phyloP scores from a whole-genome alignment of 2,113 vertebrate species.

The Corydoras sp. region DNA sequence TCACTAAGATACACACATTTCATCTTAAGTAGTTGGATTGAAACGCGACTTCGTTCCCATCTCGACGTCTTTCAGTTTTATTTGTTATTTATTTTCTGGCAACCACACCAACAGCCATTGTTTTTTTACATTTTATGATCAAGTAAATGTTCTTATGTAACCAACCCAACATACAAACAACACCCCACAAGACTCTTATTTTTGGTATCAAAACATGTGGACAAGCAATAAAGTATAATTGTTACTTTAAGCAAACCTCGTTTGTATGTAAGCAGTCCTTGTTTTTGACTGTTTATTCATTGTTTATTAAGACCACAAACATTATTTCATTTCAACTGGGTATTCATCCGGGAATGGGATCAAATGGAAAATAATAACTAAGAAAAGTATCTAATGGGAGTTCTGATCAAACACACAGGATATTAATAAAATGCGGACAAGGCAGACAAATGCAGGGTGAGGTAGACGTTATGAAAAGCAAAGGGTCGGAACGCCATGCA shows the following conservation, averaged over 20 bases:
- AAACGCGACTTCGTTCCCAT: conserved; percentile 36
- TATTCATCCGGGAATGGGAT: too few relatives aligned
- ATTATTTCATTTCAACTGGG: too few relatives aligned
- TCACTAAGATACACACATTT: conserved; percentile 31
- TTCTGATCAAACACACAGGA: too few relatives aligned
- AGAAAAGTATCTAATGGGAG: not conserved
- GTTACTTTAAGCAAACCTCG: too few relatives aligned
- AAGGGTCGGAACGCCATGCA: too few relatives aligned
- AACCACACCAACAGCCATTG: not conserved
- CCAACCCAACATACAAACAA: not conserved
- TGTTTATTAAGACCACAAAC: too few relatives aligned
- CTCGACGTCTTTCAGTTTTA: not conserved
- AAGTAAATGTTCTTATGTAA: conserved; percentile 9
- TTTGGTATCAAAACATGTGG: conserved; percentile 7
- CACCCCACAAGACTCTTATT: not conserved
- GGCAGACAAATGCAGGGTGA: not conserved
- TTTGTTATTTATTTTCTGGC: conserved; percentile 10
- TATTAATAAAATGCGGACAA: not conserved
- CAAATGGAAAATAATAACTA: too few relatives aligned
- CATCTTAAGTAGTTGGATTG: conserved; percentile 68
- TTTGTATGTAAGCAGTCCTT: too few relatives aligned
- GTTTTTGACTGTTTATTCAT: too few relatives aligned
- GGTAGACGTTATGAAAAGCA: not conserved
- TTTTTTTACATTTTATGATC: conserved; percentile 6
- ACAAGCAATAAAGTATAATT: too few relatives aligned